Base-by-base conservation (phyloP, 2,888 invertebrate species). In the Argyra leucocephala region DNA sequence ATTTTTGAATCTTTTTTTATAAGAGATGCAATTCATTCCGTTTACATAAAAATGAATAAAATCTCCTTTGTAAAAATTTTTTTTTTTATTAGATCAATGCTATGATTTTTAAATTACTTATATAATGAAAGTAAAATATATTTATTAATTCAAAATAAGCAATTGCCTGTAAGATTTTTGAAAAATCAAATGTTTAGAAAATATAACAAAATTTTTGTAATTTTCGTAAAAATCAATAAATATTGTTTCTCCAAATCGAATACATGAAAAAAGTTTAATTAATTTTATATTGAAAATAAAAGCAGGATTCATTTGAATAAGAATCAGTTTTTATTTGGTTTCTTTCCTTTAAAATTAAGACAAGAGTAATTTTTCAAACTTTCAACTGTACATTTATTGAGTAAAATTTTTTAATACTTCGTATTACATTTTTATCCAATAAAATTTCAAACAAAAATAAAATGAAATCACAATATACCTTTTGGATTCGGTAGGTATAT, bases 391-490 rank as follows among this genome's bases (percentile, higher is more conserved):
- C 31, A 48, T 48, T 48, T 48, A 48, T 48, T 48, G 48, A 48
- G 48, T 48, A 48, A 48, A 48, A 48, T 15, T 48, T 18, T 15
- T 48, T 18, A 48, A 48, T 48, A 48, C 48, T 48, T 48, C 18
- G 48, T 15, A 48, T 48, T 48, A 48, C 48, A 48, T 48, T 48
- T 48, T 48, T 48, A 48, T 48, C 48, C 48, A 48, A 48, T 48
- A 18, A 48, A 48, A 48, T 48, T n/a, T 48, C n/a, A 48, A 48
- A 48, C 48, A 48, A 48, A 48, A 48, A 48, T 2, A n/a, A 31
- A 31, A 31, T 48, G 18, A 48, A 48, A 48, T 48, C 48, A 48
- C 48, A 48, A 48, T 48, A 48, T 48, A 18, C 48, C 48, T 18
- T 15, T 48, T 48, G 15, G 5, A 48, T 31, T 48, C 48, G 48